Evolutionary conservation across 2,888 invertebrate genomes (phyloP).

Genomic region (Pharmacophagus antenor): DNA sequence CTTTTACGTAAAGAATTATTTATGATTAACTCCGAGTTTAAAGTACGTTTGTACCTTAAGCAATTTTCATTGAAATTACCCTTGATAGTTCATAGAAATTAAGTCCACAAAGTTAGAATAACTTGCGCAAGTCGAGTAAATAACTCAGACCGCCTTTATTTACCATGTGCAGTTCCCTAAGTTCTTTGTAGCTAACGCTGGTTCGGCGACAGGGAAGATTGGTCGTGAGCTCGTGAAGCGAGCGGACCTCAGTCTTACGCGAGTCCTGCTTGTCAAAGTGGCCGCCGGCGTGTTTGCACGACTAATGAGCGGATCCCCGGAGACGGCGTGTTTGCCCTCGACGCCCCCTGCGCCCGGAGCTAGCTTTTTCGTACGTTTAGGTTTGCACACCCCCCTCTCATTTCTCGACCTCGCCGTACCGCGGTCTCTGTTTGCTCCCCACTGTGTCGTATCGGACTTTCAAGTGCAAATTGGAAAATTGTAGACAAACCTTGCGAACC

Average conservation of each 20-base stretch:
- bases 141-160: conserved; percentile 60
- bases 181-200: conserved; percentile 66
- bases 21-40: not conserved
- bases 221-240: conserved; percentile 47
- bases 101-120: conserved; percentile 3
- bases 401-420: conserved; percentile 35
- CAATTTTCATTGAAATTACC: conserved; percentile 1
- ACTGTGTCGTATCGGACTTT: conserved; percentile 65
- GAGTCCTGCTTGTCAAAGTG: conserved; percentile 76
- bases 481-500: conserved; percentile 42
- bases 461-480: conserved; percentile 60
- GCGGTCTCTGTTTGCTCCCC: conserved; percentile 54
- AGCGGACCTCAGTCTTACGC: conserved; percentile 44
- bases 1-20: not conserved
- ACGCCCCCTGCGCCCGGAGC: conserved; percentile 54
- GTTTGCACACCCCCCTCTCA: conserved; percentile 46
- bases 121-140: conserved; percentile 36
- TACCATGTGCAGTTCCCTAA: conserved; percentile 59
- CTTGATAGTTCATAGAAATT: conserved; percentile 1
- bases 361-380: conserved; percentile 65
- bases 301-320: conserved; percentile 79
- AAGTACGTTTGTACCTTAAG: not conserved
- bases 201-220: conserved; percentile 71
- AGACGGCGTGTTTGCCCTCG: conserved; percentile 73
- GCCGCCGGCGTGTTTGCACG: conserved; percentile 78